These are phyloP conservation scores for Valencia hispanica DNA, from an alignment of 2,797 vertebrate genomes.

Conservation along the genomic window DNA sequence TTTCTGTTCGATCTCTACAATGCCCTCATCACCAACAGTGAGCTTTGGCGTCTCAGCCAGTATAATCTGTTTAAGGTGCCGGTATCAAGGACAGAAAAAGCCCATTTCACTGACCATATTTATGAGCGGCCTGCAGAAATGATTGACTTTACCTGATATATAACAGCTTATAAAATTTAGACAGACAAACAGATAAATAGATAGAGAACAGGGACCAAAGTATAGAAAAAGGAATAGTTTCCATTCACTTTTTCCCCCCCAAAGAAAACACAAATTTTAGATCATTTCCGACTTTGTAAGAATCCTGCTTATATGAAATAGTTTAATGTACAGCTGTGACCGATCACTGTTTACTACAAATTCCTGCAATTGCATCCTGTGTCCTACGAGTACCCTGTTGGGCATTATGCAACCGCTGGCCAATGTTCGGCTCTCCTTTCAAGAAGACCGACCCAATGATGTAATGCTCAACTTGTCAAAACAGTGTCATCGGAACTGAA, in stretches of 20 bases:
- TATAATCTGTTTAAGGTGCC: too few relatives aligned
- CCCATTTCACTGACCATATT: too few relatives aligned
- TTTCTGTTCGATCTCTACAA: neutral
- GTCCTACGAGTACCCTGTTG: conserved; percentile 17
- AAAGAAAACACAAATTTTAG: neutral
- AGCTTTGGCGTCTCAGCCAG: too few relatives aligned
- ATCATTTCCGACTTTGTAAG: neutral
- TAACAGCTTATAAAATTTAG: too few relatives aligned
- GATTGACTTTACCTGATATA: too few relatives aligned
- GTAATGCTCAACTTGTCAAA: conserved; percentile 61
- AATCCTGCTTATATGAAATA: neutral
- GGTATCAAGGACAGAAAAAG: too few relatives aligned
- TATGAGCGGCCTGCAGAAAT: too few relatives aligned
- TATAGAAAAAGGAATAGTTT: neutral
- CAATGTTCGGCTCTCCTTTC: conserved; percentile 51
- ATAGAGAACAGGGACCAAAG: neutral
- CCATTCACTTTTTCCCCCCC: neutral
- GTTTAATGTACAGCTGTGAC: conserved; percentile 1
- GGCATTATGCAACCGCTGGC: conserved; percentile 15
- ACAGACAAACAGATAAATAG: too few relatives aligned
- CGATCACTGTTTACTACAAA: conserved; percentile 4
- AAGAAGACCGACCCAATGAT: conserved; percentile 5
- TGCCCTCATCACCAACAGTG: neutral
- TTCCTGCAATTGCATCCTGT: conserved; percentile 12
- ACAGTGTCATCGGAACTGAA: conserved; percentile 50